These are phyloP conservation scores for Aphaenogaster ashmeadi DNA, from an alignment of 1,140 invertebrate species.

Conservation along the genomic window DNA sequence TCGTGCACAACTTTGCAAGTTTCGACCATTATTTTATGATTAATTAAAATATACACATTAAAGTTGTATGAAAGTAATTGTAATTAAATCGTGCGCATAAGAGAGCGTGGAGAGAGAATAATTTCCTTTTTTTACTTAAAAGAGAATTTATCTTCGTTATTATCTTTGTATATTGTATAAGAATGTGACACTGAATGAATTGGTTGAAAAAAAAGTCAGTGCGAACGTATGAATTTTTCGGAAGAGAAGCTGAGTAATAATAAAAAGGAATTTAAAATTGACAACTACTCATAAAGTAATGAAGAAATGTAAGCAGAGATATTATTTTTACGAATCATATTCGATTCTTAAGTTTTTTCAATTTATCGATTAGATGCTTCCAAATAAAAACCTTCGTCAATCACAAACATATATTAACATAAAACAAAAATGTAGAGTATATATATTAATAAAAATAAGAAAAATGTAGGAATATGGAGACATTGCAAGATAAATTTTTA, in stretches of 20 bases:
- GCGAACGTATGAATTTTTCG: background rate
- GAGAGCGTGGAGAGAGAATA: background rate
- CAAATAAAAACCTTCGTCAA: background rate
- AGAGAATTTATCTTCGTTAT: constrained; percentile 9
- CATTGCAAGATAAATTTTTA: background rate
- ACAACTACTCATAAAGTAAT: background rate
- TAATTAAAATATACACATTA: constrained; percentile 40
- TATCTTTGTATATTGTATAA: background rate
- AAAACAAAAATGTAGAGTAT: background rate
- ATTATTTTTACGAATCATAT: background rate
- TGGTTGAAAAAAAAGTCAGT: background rate
- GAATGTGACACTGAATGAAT: background rate
- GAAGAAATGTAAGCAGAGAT: background rate
- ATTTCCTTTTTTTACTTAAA: background rate
- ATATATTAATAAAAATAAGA: background rate
- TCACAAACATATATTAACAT: background rate
- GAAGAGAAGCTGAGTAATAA: background rate
- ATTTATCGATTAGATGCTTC: background rate
- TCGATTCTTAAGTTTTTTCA: background rate
- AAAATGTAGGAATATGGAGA: background rate
- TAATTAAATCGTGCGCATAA: background rate
- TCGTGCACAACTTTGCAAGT: constrained; percentile 7
- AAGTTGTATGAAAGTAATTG: constrained; percentile 25
- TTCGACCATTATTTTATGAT: constrained; percentile 32
- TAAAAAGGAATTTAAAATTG: background rate